A percentile compares a stretch with the other conserved stretches of the same genome.
phyloP scores from a whole-genome alignment of 2,797 vertebrate species.

The Arnoldichthys spilopterus region DNA sequence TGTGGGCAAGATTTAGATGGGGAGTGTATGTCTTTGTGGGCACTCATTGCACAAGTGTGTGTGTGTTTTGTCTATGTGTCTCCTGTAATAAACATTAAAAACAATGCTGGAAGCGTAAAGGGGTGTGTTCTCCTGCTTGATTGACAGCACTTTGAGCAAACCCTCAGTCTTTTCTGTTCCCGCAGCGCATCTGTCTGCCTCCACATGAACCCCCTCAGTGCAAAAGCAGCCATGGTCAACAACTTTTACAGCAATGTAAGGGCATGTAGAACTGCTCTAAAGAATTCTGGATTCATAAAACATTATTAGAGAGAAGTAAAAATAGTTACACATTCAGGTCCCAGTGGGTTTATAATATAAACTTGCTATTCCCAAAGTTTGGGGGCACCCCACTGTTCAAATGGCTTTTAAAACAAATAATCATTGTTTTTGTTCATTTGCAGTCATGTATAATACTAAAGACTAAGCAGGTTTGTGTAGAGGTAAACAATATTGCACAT shows the following conservation, averaged over 20 bases:
- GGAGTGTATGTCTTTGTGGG: background rate
- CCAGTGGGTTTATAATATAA: no score
- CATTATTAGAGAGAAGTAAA: background rate
- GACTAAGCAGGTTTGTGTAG: no score
- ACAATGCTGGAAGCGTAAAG: conserved; percentile 71
- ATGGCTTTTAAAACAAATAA: no score
- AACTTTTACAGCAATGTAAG: background rate
- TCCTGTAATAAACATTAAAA: conserved; percentile 78
- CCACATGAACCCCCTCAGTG: background rate
- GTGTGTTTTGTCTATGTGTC: conserved; percentile 63
- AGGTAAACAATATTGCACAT: no score
- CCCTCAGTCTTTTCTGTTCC: conserved; percentile 46
- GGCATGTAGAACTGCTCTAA: background rate
- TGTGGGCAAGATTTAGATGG: background rate
- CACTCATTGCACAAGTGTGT: background rate
- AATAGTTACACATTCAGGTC: background rate
- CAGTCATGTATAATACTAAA: no score
- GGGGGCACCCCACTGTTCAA: no score
- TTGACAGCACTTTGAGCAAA: conserved; percentile 61
- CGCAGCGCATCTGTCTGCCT: background rate
- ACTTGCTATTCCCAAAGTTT: no score
- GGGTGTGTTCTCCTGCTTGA: conserved; percentile 57
- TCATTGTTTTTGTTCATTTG: no score
- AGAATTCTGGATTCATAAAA: background rate
- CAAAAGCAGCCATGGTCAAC: background rate